Conservation (phyloP, 2,888 invertebrate species). For the Lymantria dispar region DNA sequence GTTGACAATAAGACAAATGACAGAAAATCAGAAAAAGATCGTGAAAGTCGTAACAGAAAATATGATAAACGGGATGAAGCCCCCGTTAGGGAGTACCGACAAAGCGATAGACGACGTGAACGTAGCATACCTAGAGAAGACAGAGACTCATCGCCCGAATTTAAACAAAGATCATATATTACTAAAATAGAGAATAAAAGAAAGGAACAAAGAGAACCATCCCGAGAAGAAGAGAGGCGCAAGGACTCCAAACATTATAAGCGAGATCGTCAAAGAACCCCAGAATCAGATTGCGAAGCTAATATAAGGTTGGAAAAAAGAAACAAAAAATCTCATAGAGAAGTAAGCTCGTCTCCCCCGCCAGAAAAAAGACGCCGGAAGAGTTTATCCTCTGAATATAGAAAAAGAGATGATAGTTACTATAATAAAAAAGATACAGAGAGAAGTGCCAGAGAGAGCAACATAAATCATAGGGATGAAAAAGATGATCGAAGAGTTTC, state of each 20-base stretch:
- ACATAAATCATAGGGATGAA: constrained; percentile 34
- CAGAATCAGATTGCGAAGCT: constrained; percentile 53
- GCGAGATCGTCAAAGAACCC: constrained; percentile 48
- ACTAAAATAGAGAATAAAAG: constrained; percentile 60
- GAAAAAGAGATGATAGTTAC: constrained; percentile 27
- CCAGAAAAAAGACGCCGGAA: constrained; percentile 61
- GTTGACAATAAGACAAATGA: constrained; percentile 57
- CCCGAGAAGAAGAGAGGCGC: constrained; percentile 45
- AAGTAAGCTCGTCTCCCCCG: constrained; percentile 53
- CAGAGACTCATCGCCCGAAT: constrained; percentile 51
- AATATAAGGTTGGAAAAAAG: constrained; percentile 43
- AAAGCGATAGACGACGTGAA: constrained; percentile 50
- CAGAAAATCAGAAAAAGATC: constrained; percentile 69
- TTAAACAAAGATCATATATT: constrained; percentile 57
- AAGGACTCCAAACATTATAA: constrained; percentile 46
- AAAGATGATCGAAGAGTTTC: constrained; percentile 42
- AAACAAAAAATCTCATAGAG: constrained; percentile 46
- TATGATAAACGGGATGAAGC: constrained; percentile 63
- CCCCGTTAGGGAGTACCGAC: constrained; percentile 34
- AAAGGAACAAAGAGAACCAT: constrained; percentile 48
- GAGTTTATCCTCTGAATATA: constrained; percentile 52
- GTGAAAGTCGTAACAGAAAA: constrained; percentile 60
- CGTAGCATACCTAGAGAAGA: constrained; percentile 47
- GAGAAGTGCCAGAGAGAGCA: constrained; percentile 38
- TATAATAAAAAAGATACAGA: constrained; percentile 30